Conservation (phyloP, 2,888 invertebrate species). For the Tiliacea aurago region DNA sequence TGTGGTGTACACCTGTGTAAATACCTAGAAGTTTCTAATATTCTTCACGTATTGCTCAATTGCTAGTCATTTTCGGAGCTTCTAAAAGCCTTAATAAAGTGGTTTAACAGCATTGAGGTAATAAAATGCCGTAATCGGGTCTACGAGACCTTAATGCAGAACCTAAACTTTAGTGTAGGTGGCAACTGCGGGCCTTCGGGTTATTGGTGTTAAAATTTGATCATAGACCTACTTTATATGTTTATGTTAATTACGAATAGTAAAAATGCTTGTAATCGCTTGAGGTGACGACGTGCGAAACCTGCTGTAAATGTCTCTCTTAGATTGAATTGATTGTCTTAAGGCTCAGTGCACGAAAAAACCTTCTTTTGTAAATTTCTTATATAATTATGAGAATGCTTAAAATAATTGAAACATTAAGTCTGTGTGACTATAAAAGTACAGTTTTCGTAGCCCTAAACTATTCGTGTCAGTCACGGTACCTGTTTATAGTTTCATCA, state of each 20-base stretch:
- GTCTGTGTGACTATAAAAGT: too few species aligned
- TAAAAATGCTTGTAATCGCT: conserved; percentile 10
- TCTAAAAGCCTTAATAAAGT: conserved; percentile 38
- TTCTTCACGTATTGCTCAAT: conserved; percentile 25
- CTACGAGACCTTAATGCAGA: conserved; percentile 61
- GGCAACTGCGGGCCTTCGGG: conserved; percentile 42
- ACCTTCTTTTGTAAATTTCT: too few species aligned
- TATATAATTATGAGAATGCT: too few species aligned
- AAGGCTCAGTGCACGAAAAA: too few species aligned
- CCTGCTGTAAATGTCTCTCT: background rate
- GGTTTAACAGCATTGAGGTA: conserved; percentile 46
- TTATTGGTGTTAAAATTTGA: conserved; percentile 68
- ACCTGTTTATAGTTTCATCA: too few species aligned
- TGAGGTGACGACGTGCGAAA: background rate
- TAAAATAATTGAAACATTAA: too few species aligned
- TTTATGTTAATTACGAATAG: conserved; percentile 23
- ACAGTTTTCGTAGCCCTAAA: too few species aligned
- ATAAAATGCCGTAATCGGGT: conserved; percentile 57
- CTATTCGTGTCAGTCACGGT: too few species aligned
- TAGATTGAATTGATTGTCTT: too few species aligned
- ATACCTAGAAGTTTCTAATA: conserved; percentile 7
- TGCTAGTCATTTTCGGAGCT: conserved; percentile 31
- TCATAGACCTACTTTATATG: conserved; percentile 46
- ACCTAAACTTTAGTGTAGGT: conserved; percentile 47
- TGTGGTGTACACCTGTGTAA: background rate